Base-by-base conservation (phyloP, 2,888 invertebrate species). In the Zhuqinia jingwanae region DNA sequence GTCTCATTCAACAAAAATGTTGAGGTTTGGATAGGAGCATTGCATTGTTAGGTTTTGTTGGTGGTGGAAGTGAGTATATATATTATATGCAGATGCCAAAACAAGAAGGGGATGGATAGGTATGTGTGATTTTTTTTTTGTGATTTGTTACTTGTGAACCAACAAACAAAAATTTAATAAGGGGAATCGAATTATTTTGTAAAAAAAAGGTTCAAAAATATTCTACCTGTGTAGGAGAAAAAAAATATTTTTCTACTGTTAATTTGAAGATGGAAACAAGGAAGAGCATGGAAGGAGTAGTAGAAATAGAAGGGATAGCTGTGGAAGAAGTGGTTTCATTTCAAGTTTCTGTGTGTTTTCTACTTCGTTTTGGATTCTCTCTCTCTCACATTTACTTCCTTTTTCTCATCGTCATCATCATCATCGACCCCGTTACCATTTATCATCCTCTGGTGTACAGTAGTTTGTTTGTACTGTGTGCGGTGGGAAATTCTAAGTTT, bases 41-140 rank as follows among this genome's bases (percentile, higher is more conserved):
- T 27, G 0, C 50, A 73, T 73, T 73, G 73, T 73, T 73, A 50
- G 45, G 77, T 77, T 60, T 56, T 79, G 47, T 56, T 80, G 68
- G 68, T 53, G 53, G 68, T 68, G 47, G 80, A 25, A 53, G 77
- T 45, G 60, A 58, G 65, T 27, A 22, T 60, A 60, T 17, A 45
- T 58, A 25, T 13, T 58, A 20, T 58, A 6, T 58, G 6, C 25
- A 11, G 15, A 25, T 27, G 53, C 53, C 15, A 53, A 15, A 53
- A 17, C n/a, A n/a, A n/a, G n/a, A n/a, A n/a, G n/a, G n/a, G n/a
- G n/a, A n/a, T n/a, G n/a, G n/a, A n/a, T n/a, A n/a, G n/a, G n/a
- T n/a, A n/a, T n/a, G n/a, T n/a, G n/a, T n/a, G n/a, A n/a, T n/a
- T n/a, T n/a, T n/a, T n/a, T n/a, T 53, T n/a, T 53, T 60, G 27